These are phyloP conservation scores for Actenoides lindsayi DNA, from an alignment of 2,113 vertebrate species.

Conservation along the genomic window DNA sequence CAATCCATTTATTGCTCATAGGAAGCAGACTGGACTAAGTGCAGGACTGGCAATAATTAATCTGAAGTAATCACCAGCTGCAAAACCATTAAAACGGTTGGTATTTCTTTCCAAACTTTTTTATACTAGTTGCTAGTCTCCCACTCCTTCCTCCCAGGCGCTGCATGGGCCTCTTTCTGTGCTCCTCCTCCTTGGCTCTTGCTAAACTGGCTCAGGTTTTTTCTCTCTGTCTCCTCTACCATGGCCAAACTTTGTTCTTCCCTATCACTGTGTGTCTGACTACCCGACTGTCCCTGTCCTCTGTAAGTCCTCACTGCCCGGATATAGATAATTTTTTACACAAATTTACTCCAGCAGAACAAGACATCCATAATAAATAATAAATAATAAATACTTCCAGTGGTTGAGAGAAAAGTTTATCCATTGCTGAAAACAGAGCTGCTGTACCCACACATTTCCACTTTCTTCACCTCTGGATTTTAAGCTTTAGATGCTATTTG, in stretches of 20 bases:
- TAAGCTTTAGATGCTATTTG: not conserved
- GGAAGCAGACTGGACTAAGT: constrained; percentile 11
- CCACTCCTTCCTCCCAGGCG: not conserved
- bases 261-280: not conserved
- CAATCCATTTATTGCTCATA: not conserved
- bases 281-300: not conserved
- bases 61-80: constrained; percentile 41
- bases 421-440: not conserved
- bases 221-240: not conserved
- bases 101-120: constrained; percentile 39
- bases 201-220: not conserved
- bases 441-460: accelerated
- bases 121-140: not conserved
- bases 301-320: not conserved
- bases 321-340: not conserved
- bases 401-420: not conserved
- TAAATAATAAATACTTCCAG: not conserved
- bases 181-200: not conserved
- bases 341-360: not conserved
- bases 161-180: not conserved
- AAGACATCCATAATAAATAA: not conserved
- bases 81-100: not conserved
- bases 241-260: not conserved
- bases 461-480: not conserved
- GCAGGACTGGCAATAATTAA: constrained; percentile 38